Conservation (phyloP, 2,888 invertebrate species). For the Spilosoma lubricipeda region DNA sequence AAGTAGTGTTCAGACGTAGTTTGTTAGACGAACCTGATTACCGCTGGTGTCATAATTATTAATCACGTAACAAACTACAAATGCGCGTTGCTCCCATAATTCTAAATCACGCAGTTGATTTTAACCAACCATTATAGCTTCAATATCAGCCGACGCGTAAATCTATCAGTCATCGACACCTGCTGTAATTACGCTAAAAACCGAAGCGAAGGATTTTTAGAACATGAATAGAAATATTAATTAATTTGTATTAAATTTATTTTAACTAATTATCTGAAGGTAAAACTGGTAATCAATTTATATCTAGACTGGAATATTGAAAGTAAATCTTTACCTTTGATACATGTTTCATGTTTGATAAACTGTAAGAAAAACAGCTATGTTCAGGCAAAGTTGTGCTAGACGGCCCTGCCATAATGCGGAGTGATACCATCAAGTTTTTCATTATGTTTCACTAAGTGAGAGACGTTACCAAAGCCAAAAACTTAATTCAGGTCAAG, state of each 20-base stretch:
- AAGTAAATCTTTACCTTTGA: neutral
- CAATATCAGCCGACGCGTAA: constrained; percentile 19
- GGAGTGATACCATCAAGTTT: no score
- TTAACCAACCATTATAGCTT: constrained; percentile 17
- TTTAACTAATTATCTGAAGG: neutral
- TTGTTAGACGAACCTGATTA: neutral
- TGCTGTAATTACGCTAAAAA: constrained; percentile 18
- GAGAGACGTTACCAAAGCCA: no score
- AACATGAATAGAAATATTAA: neutral
- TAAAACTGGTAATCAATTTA: neutral
- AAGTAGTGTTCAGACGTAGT: neutral
- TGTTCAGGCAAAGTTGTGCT: no score
- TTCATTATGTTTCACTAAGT: no score
- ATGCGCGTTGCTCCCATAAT: constrained; percentile 7
- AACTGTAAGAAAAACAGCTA: no score
- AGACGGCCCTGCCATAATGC: no score
- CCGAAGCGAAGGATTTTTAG: constrained; percentile 5
- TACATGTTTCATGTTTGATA: neutral
- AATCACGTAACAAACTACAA: constrained; percentile 7
- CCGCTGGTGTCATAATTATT: neutral
- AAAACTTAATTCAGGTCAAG: no score
- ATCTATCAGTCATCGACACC: constrained; percentile 19
- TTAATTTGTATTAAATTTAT: neutral
- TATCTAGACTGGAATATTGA: neutral
- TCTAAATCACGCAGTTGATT: constrained; percentile 12